Evolutionary conservation across 2,797 vertebrate species (phyloP).

Genomic region (Platalea minor): DNA sequence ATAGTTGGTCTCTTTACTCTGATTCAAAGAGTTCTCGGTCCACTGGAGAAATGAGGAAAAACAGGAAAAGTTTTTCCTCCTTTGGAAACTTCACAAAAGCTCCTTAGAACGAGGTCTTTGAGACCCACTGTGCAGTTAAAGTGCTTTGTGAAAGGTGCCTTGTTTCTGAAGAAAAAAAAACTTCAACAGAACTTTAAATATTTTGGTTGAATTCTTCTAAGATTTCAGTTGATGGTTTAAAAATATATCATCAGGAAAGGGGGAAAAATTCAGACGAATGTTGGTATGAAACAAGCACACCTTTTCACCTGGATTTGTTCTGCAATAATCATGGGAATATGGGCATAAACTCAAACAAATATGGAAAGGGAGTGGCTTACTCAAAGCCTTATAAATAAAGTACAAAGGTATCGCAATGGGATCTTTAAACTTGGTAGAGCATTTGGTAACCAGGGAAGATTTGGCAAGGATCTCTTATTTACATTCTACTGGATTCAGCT

Average conservation of each 20-base stretch:
- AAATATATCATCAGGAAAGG: neutral
- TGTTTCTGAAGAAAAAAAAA: neutral
- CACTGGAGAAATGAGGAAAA: neutral
- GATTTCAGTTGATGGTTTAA: neutral
- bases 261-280: neutral
- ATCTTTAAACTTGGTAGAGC: slow-evolving; percentile 35
- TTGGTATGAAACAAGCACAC: neutral
- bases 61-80: neutral
- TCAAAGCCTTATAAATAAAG: slow-evolving; percentile 58
- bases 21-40: neutral
- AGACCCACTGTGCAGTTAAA: neutral
- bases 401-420: slow-evolving; percentile 8
- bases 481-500: slow-evolving; percentile 35
- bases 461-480: slow-evolving; percentile 35
- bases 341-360: slow-evolving; percentile 42
- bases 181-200: neutral
- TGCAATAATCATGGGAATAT: slow-evolving; percentile 30
- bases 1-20: neutral
- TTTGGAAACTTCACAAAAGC: neutral
- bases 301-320: slow-evolving; percentile 60
- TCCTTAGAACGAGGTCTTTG: neutral
- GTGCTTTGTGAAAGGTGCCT: neutral
- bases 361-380: slow-evolving; percentile 57
- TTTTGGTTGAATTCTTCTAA: slow-evolving; percentile 19
- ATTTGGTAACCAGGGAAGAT: slow-evolving; percentile 37